These are phyloP conservation scores for Aythya baeri DNA, from an alignment of 2,113 vertebrate genomes.

Conservation along the genomic window DNA sequence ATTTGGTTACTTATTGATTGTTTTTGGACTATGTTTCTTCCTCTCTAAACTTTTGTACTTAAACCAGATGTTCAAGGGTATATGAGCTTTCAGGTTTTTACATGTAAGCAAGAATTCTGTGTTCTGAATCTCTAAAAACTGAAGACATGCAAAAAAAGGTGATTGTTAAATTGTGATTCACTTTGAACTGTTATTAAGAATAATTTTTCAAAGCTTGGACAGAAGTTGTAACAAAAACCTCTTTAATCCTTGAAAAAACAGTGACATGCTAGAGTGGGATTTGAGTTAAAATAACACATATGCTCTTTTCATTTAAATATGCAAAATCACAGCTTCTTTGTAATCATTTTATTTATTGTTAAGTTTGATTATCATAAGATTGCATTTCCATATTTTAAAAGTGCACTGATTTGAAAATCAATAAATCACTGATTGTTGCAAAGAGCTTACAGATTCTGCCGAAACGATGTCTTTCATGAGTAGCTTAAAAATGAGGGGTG, in stretches of 20 bases:
- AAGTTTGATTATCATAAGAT: background rate
- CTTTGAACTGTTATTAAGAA: background rate
- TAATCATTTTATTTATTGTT: background rate
- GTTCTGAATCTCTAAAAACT: background rate
- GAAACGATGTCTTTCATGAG: background rate
- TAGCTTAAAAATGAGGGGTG: background rate
- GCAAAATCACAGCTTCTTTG: background rate
- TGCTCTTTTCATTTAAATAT: background rate
- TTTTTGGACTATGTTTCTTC: background rate
- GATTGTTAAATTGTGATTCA: background rate
- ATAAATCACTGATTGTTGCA: background rate
- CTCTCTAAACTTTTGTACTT: background rate
- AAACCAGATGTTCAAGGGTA: background rate
- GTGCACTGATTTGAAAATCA: background rate
- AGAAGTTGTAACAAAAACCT: background rate
- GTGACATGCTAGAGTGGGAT: background rate
- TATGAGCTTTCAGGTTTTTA: background rate
- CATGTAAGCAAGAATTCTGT: background rate
- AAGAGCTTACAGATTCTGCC: background rate
- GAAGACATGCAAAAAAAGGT: background rate
- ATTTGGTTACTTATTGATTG: background rate
- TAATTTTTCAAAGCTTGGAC: background rate
- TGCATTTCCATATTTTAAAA: background rate
- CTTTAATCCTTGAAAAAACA: background rate
- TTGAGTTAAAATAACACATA: background rate